Conservation (phyloP, 2,113 vertebrate species). For the Microcebus griseorufus region DNA sequence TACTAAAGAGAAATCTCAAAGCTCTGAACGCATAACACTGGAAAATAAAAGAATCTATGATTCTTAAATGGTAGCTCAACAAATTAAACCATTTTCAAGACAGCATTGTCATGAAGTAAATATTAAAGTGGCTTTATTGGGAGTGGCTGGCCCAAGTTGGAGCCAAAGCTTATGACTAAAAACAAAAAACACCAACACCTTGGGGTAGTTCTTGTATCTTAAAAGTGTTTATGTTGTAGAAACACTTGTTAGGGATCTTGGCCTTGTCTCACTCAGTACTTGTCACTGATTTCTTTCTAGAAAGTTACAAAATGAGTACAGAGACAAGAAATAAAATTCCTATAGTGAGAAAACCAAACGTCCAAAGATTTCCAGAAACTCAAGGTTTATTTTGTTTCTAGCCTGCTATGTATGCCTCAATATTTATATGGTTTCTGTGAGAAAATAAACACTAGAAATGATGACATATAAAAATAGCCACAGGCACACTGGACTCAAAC, state of each 20-base stretch:
- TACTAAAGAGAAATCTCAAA: constrained; percentile 94
- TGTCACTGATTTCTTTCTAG: constrained; percentile 17
- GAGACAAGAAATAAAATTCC: background rate
- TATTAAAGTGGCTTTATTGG: background rate
- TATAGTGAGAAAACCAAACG: constrained; percentile 12
- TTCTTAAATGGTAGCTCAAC: background rate
- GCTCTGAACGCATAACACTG: constrained; percentile 94
- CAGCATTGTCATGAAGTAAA: background rate
- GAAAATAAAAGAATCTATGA: background rate
- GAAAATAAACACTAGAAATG: constrained; percentile 67
- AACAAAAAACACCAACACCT: background rate
- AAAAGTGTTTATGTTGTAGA: background rate
- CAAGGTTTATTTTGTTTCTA: background rate
- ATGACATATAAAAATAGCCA: constrained; percentile 53
- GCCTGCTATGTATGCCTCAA: background rate
- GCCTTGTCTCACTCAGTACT: background rate
- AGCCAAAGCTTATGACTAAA: background rate
- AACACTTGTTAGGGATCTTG: background rate
- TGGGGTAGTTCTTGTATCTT: fast-evolving
- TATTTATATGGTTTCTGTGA: constrained; percentile 50
- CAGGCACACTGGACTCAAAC: constrained; percentile 15
- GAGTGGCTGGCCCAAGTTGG: background rate
- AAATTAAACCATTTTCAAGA: background rate
- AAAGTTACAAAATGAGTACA: background rate
- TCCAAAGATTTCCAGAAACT: background rate